Base-by-base conservation (phyloP, 2,888 invertebrate genomes). In the Thalpophila matura region DNA sequence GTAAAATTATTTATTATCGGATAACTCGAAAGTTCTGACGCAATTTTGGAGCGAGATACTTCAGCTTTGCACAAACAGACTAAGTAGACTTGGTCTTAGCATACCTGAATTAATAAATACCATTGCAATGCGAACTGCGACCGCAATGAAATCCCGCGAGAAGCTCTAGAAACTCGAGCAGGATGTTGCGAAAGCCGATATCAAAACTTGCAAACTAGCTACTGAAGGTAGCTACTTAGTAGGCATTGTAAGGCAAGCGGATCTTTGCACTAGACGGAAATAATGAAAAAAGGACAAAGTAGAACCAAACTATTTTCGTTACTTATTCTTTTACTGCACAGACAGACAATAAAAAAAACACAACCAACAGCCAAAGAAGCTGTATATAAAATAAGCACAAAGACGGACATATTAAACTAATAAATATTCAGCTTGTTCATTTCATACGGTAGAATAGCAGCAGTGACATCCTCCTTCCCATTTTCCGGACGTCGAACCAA, bases 401-500 rank as follows among this genome's bases (percentile, higher is more conserved):
- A 74, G 64, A 65, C 63, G 68, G 53, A 73, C 68, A 70, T 79
- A 68, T 79, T 77, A 75, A 69, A 79, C 71, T 59, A 72, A 79
- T 79, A 79, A 77, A 80, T 80, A 77, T 80, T 74, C 77, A 66
- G 61, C 57, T 59, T 42, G 49, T 61, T 71, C 62, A 49, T 73
- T 70, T 55, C 45, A 66, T 66, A 65, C 57, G 50, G 49, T 76
- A 60, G 63, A 67, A 62, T 60, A 73, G 46, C 53, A 62, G 56
- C 53, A 62, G 56, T 76, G 74, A 69, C 70, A 77, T 72, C 47
- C 56, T 64, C 61, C 43, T 71, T 72, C 54, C 57, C 72, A 79
- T 80, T 82, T 79, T 50, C 61, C 64, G 81, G 65, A 55, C 81
- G 68, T 74, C 78, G 80, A 82, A 82, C 82, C 63, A 73, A 46